Percentiles rank a stretch among this genome's conserved stretches.
phyloP scores from a whole-genome alignment of 53 echinoderm and acorn worm genomes.

The Antedon mediterranea region DNA sequence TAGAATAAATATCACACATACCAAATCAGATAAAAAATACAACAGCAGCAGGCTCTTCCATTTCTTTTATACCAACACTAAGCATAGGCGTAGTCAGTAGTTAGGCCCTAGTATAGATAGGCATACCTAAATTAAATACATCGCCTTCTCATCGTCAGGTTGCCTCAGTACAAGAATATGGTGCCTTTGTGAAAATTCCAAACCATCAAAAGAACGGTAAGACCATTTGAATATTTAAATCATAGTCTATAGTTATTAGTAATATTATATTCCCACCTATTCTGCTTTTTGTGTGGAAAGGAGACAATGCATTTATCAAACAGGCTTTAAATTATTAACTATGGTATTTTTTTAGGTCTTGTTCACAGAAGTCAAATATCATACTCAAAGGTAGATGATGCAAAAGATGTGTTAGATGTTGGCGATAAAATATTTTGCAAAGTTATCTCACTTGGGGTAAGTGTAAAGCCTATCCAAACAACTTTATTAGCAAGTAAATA shows the following conservation, averaged over 20 bases:
- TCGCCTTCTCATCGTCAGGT: slow-evolving; percentile 27
- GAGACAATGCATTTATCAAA: too few relatives aligned
- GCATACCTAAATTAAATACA: too few relatives aligned
- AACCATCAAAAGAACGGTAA: slow-evolving; percentile 70
- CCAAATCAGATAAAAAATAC: too few relatives aligned
- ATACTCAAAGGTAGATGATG: slow-evolving; percentile 45
- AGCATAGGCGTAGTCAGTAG: too few relatives aligned
- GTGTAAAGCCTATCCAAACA: too few relatives aligned
- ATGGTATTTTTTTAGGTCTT: slow-evolving; percentile 34
- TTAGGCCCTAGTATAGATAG: too few relatives aligned
- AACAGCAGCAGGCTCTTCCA: too few relatives aligned
- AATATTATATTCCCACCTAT: too few relatives aligned
- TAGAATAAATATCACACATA: too few relatives aligned
- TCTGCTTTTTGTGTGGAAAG: too few relatives aligned
- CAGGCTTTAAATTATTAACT: background rate
- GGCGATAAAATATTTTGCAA: slow-evolving; percentile 80
- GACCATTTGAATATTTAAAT: background rate
- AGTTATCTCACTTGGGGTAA: slow-evolving; percentile 90
- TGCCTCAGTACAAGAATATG: slow-evolving; percentile 58
- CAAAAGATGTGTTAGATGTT: slow-evolving; percentile 48
- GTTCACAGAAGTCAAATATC: slow-evolving; percentile 93
- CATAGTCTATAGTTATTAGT: too few relatives aligned
- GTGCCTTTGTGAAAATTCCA: slow-evolving; percentile 69
- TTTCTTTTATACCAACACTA: too few relatives aligned
- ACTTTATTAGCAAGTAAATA: background rate